These are phyloP conservation scores for Dipodomys stephensi DNA, from an alignment of 2,113 vertebrate species.

Conservation along the genomic window DNA sequence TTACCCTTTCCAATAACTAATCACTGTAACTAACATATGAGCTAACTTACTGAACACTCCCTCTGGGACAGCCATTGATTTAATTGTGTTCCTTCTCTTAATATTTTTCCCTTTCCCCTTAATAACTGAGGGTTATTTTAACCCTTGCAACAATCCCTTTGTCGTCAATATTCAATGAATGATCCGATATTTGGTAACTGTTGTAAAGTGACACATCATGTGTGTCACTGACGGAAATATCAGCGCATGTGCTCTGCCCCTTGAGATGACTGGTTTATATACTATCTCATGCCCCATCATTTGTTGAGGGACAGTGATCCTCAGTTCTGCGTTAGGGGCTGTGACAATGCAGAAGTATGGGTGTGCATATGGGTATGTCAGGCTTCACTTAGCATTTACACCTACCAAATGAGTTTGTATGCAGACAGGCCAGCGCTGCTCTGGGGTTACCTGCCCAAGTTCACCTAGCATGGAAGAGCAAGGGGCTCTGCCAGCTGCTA, in stretches of 20 bases:
- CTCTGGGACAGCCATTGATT: neutral
- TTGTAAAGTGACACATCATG: neutral
- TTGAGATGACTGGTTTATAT: neutral
- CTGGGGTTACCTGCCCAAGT: neutral
- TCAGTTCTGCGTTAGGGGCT: neutral
- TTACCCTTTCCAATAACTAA: neutral
- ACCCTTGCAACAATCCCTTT: neutral
- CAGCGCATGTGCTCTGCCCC: neutral
- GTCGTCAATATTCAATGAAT: neutral
- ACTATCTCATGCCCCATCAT: neutral
- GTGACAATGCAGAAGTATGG: neutral
- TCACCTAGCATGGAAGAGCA: neutral
- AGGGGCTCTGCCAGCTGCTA: neutral
- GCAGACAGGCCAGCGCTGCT: neutral
- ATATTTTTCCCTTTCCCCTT: too few relatives aligned
- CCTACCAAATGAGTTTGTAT: neutral
- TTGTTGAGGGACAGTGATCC: neutral
- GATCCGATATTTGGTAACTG: conserved; percentile 29
- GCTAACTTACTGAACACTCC: neutral
- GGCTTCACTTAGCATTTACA: neutral
- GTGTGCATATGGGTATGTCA: too few relatives aligned
- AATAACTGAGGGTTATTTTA: neutral
- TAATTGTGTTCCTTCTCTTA: neutral
- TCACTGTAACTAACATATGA: neutral
- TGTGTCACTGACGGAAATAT: neutral